Evolutionary conservation across 2,797 vertebrate genomes (phyloP), one percentile per base, ranked within the genome.

Genomic region (Molossus molossus): DNA sequence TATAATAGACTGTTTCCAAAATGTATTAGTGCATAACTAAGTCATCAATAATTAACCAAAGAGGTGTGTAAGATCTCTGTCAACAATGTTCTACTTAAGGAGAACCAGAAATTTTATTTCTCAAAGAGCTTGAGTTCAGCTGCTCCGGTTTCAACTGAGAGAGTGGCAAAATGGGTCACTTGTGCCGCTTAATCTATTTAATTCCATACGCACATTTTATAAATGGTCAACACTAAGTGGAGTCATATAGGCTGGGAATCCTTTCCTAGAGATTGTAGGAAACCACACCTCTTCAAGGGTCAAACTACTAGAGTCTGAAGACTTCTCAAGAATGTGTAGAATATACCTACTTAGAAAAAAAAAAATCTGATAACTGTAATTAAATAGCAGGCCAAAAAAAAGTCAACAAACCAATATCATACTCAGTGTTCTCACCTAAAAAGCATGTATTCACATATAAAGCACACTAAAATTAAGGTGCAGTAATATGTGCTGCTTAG

Each of bases 1-100:
- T 94, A 70, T 75, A 95, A 81, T 18, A 94, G 27, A 48, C 23
- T 40, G 7, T 70, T 40, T 91, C 80, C 40, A 95, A 81, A 94
- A n/a, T 65, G 70, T 91, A 64, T 94, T 94, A 91, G 40, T 86
- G 10, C 0, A 45, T 84, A 94, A 67, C 33, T 76, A 95, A 92
- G n/a, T 15, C 69, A 94, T 40, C 79, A 76, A 27, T 87, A 76
- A 82, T 40, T 67, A 91, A 80, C 27, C 48, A 77, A 87, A 79
- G 58, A 62, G 8, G 14, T 10, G 72, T 33, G 23, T 90, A 45
- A 91, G 29, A 87, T 80, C 92, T 64, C 53, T 76, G 18, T 64
- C 25, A 91, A 90, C 72, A 69, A 69, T 70, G 9, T 91, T 75
- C 50, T 92, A 55, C 69, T 92, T 67, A 73, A 90, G 20, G 25